These are phyloP conservation scores for Caranx melampygus DNA, from an alignment of 2,113 vertebrate species.

Conservation along the genomic window DNA sequence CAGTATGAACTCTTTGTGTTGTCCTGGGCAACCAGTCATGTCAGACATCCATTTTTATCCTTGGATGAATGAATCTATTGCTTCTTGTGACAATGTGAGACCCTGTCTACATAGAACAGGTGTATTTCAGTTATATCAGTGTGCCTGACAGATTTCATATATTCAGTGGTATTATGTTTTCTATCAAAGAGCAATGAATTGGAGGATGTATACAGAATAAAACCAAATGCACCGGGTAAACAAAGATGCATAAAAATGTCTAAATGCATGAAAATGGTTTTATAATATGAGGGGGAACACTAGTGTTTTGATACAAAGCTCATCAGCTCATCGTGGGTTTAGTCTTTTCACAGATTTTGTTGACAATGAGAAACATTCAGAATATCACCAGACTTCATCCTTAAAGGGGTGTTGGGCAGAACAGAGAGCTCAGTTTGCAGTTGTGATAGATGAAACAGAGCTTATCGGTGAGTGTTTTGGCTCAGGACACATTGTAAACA, in stretches of 20 bases:
- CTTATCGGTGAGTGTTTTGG: not conserved
- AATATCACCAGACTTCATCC: not conserved
- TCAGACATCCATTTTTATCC: constrained; percentile 6
- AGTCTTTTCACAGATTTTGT: not conserved
- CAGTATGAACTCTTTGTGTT: not conserved
- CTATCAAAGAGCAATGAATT: not conserved
- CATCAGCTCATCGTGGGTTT: not conserved
- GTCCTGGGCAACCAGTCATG: constrained; percentile 21
- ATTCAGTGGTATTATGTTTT: not conserved
- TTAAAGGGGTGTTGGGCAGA: not conserved
- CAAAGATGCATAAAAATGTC: not conserved
- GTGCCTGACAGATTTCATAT: not conserved
- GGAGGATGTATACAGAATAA: not conserved
- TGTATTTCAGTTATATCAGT: not conserved
- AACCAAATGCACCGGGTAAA: not conserved
- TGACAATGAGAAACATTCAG: not conserved
- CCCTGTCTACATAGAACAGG: not conserved
- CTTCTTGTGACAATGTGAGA: not conserved
- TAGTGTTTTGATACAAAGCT: not conserved
- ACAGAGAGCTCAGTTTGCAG: not conserved
- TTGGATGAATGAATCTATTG: not conserved
- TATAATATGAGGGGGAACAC: not conserved
- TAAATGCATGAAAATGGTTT: not conserved
- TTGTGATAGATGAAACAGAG: not conserved
- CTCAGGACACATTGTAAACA: not conserved